phyloP scores from a whole-genome alignment of 2,797 vertebrate genomes.

The Neostethus bicornis region DNA sequence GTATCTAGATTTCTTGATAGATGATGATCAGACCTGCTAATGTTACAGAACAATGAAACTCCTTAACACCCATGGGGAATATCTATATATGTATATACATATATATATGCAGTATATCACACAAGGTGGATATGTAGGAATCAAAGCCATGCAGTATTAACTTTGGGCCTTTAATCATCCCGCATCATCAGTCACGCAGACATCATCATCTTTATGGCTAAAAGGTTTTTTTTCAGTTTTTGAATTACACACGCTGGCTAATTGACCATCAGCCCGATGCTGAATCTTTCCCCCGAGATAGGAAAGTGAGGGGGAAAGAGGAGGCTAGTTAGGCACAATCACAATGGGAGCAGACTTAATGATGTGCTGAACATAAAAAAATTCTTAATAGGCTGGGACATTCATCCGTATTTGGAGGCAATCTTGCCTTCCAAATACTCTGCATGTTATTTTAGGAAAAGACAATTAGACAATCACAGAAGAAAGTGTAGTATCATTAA shows the following conservation, averaged over 20 bases:
- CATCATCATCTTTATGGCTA: constrained; percentile 47
- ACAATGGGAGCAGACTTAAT: constrained; percentile 71
- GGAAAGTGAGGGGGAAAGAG: constrained; percentile 47
- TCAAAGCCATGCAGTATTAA: too few relatives aligned
- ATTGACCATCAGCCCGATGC: constrained; percentile 72
- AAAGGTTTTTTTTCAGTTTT: constrained; percentile 56
- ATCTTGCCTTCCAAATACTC: constrained; percentile 68
- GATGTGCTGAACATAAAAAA: constrained; percentile 72
- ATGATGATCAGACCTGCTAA: too few relatives aligned
- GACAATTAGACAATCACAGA: constrained; percentile 78
- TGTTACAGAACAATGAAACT: too few relatives aligned
- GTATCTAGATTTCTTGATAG: too few relatives aligned
- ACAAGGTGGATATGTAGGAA: too few relatives aligned
- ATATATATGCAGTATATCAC: too few relatives aligned
- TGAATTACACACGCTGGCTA: constrained; percentile 72
- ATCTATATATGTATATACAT: too few relatives aligned
- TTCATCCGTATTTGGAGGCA: constrained; percentile 58
- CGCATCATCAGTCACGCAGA: constrained; percentile 12
- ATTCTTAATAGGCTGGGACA: constrained; percentile 67
- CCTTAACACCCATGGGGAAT: too few relatives aligned
- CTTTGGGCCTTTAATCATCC: constrained; percentile 18
- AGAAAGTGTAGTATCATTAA: constrained; percentile 82
- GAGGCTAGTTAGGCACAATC: constrained; percentile 76
- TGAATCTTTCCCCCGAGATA: constrained; percentile 70
- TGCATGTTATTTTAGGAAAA: constrained; percentile 64